A percentile compares a stretch with the other conserved stretches of the same genome.
These are phyloP conservation scores for Cylloceria caligata DNA, from an alignment of 2,888 invertebrate species.

Conservation along the genomic window DNA sequence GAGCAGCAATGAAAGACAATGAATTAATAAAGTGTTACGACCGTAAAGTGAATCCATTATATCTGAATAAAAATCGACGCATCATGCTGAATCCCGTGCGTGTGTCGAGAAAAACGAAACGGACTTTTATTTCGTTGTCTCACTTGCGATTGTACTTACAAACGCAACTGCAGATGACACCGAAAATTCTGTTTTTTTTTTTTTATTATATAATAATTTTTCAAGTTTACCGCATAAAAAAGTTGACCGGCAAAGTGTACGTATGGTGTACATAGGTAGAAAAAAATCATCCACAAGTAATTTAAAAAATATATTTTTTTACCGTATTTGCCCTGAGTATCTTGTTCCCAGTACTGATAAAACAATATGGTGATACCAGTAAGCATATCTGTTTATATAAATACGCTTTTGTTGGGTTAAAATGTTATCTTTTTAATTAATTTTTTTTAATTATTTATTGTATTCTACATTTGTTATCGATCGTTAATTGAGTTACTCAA, in stretches of 20 bases:
- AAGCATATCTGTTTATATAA: too few relatives aligned
- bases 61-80: neutral
- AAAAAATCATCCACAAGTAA: too few relatives aligned
- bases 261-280: too few relatives aligned
- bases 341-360: too few relatives aligned
- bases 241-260: too few relatives aligned
- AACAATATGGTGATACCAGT: too few relatives aligned
- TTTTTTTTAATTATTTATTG: neutral
- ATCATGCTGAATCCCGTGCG: slow-evolving; percentile 25
- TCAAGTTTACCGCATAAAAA: neutral
- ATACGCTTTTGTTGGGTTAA: too few relatives aligned
- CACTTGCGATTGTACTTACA: too few relatives aligned
- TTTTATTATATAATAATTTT: neutral
- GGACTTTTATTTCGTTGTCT: neutral
- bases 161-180: neutral
- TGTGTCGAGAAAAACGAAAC: neutral
- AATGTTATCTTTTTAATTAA: too few relatives aligned
- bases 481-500: neutral
- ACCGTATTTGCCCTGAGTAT: neutral
- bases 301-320: neutral
- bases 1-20: slow-evolving; percentile 1
- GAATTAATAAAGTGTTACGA: slow-evolving; percentile 5
- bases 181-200: neutral
- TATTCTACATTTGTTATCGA: neutral
- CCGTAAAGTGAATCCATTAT: neutral